These are phyloP conservation scores for Monodelphis domestica DNA, from an alignment of 2,797 vertebrate genomes.

Conservation along the genomic window DNA sequence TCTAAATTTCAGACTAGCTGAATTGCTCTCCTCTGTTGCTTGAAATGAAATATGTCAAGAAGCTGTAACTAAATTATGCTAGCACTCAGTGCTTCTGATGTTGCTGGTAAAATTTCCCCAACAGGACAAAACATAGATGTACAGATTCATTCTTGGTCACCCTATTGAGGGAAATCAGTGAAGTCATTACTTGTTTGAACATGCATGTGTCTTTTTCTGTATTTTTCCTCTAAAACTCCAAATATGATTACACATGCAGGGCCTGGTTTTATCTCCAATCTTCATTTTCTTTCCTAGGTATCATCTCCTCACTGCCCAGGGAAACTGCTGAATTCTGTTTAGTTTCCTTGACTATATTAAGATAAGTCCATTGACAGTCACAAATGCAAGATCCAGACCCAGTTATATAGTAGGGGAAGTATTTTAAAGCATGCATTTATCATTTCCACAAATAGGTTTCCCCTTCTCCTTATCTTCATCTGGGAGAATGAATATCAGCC, in stretches of 20 bases:
- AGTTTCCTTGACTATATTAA: neutral
- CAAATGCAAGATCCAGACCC: neutral
- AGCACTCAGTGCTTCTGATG: neutral
- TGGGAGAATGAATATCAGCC: slow-evolving; percentile 64
- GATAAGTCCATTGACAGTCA: neutral
- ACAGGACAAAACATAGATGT: neutral
- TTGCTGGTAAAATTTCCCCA: neutral
- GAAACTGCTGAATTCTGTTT: neutral
- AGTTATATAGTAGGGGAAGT: neutral
- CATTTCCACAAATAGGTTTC: slow-evolving; percentile 43
- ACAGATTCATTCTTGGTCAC: neutral
- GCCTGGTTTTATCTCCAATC: fast-evolving
- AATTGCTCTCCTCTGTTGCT: neutral
- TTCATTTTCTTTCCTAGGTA: neutral
- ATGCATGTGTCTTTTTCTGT: neutral
- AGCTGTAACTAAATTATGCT: neutral
- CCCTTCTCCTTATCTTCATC: slow-evolving; percentile 59
- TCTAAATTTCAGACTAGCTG: neutral
- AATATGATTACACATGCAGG: neutral
- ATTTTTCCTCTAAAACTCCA: neutral
- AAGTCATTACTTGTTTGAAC: too few relatives aligned
- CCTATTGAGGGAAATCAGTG: neutral
- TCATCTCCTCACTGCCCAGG: neutral
- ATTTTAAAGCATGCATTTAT: neutral
- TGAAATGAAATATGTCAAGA: neutral